phyloP scores from a whole-genome alignment of 1,140 invertebrate species.

The Cotesia glomerata region DNA sequence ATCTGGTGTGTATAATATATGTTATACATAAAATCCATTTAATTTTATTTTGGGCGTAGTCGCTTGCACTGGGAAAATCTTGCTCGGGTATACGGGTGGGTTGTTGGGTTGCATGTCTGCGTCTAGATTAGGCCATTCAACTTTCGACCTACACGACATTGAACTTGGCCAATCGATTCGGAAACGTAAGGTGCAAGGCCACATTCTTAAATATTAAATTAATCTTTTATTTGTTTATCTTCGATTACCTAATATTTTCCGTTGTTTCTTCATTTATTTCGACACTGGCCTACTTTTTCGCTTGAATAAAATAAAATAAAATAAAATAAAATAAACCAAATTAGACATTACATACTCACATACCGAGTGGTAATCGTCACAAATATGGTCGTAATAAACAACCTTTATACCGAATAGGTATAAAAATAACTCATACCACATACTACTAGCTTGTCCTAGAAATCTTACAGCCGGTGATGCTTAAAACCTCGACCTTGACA shows the following conservation, averaged over 20 bases:
- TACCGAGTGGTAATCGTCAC: no score
- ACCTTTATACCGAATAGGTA: no score
- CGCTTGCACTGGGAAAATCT: neutral
- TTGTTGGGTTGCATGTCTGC: neutral
- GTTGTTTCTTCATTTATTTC: neutral
- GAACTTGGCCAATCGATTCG: conserved; percentile 21
- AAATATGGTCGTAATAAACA: no score
- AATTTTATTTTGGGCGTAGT: neutral
- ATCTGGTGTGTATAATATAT: neutral
- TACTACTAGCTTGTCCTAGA: conserved; percentile 39
- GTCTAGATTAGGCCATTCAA: conserved; percentile 1
- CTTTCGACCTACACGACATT: conserved; percentile 23
- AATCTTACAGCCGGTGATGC: conserved; percentile 47
- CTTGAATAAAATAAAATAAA: no score
- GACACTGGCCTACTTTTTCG: no score
- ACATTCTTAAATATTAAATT: neutral
- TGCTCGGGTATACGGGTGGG: no score
- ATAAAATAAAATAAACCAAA: no score
- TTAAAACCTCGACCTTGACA: conserved; percentile 43
- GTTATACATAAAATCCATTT: neutral
- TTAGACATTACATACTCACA: no score
- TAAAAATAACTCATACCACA: conserved; percentile 2
- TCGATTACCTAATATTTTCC: neutral
- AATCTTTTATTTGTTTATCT: neutral
- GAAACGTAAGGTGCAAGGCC: conserved; percentile 1